Conservation (phyloP, 1,140 invertebrate genomes). For the Macrobrachium nipponense region DNA sequence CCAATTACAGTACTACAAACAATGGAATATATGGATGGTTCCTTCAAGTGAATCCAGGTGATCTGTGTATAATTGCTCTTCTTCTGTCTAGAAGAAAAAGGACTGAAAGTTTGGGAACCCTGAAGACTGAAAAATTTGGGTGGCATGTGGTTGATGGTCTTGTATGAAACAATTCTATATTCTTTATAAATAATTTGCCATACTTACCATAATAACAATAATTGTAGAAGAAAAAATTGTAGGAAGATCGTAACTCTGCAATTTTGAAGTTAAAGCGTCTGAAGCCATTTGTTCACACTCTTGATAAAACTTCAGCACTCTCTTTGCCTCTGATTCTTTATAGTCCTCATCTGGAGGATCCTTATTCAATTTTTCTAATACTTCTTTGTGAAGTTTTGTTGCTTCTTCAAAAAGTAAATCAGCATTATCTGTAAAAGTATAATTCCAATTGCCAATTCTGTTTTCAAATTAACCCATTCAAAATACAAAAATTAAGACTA, state of each 20-base stretch:
- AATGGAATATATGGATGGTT: too few species aligned
- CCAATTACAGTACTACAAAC: too few species aligned
- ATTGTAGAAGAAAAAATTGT: slow-evolving; percentile 28
- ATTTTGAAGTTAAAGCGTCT: slow-evolving; percentile 41
- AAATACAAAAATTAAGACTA: too few species aligned
- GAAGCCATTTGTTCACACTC: slow-evolving; percentile 43
- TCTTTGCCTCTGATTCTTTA: slow-evolving; percentile 11
- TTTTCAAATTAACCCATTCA: not conserved
- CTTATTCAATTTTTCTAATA: slow-evolving; percentile 15
- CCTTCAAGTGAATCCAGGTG: too few species aligned
- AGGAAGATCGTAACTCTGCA: slow-evolving; percentile 54
- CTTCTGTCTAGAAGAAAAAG: too few species aligned
- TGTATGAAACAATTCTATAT: too few species aligned
- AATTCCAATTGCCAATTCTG: too few species aligned
- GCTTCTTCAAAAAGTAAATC: slow-evolving; percentile 43
- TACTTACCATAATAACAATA: slow-evolving; percentile 46
- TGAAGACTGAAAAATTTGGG: too few species aligned
- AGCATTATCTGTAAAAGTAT: slow-evolving; percentile 9
- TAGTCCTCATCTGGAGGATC: not conserved
- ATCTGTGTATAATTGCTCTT: too few species aligned
- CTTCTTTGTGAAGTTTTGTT: slow-evolving; percentile 29
- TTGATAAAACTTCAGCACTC: slow-evolving; percentile 41
- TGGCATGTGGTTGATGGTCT: too few species aligned
- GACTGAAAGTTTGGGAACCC: too few species aligned
- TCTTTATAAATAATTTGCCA: not conserved